These are phyloP conservation scores for Indicator maculatus DNA, from an alignment of 2,113 vertebrate genomes.

Conservation along the genomic window DNA sequence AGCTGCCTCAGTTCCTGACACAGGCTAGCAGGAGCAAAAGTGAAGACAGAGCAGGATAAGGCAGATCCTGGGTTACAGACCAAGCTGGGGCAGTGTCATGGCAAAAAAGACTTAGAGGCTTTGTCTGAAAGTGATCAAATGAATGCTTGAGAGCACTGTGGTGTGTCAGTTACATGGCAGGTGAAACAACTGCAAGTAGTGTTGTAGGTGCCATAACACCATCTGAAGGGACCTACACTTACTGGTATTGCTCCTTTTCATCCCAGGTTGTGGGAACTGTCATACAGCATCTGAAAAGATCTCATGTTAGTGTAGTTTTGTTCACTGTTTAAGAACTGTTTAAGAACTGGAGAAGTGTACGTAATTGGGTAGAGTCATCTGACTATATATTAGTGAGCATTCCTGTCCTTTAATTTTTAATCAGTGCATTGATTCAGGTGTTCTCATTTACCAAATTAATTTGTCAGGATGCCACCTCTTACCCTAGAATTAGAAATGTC, in stretches of 20 bases:
- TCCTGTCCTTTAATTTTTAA: background rate
- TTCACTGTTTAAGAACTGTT: background rate
- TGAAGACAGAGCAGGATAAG: background rate
- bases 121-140: background rate
- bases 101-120: background rate
- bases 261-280: background rate
- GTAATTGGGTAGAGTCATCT: background rate
- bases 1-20: background rate
- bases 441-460: background rate
- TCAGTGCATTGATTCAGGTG: background rate
- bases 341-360: background rate
- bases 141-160: background rate
- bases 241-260: background rate
- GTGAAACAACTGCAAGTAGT: background rate
- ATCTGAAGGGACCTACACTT: background rate
- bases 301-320: background rate
- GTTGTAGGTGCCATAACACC: background rate
- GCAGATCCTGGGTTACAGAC: background rate
- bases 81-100: background rate
- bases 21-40: background rate
- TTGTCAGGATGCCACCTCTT: background rate
- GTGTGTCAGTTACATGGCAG: background rate
- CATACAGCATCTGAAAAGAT: background rate
- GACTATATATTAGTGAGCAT: background rate
- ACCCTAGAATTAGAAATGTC: background rate